Conservation (phyloP, 2,888 invertebrate genomes). For the Uloborus plumipes region DNA sequence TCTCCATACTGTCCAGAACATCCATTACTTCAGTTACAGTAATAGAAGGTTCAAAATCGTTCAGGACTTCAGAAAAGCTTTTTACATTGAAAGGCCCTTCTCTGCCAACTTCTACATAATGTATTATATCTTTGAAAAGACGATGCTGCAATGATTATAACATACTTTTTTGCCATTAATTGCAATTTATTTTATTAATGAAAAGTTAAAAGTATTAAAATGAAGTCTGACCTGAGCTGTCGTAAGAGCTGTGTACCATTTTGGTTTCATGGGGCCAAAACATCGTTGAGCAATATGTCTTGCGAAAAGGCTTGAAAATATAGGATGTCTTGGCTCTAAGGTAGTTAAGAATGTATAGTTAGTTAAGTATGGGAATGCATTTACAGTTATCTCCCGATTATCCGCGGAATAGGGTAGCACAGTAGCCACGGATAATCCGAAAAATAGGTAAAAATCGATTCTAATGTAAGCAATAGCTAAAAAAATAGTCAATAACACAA, state of each 20-base stretch:
- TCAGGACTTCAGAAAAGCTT: slow-evolving; percentile 26
- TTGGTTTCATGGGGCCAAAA: slow-evolving; percentile 49
- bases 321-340: slow-evolving; percentile 44
- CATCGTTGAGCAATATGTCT: slow-evolving; percentile 22
- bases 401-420: too few species aligned
- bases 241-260: slow-evolving; percentile 25
- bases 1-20: slow-evolving; percentile 22
- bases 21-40: slow-evolving; percentile 30
- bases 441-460: too few species aligned
- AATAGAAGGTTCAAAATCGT: slow-evolving; percentile 36
- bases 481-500: too few species aligned
- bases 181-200: neutral
- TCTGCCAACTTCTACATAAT: slow-evolving; percentile 31
- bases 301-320: slow-evolving; percentile 42
- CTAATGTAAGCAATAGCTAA: too few species aligned
- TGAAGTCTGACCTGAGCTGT: slow-evolving; percentile 22
- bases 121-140: slow-evolving; percentile 32
- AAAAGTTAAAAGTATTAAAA: neutral
- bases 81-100: slow-evolving; percentile 18
- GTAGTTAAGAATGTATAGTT: too few species aligned
- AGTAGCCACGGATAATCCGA: too few species aligned
- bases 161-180: neutral
- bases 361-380: too few species aligned
- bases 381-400: too few species aligned
- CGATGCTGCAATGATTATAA: slow-evolving; percentile 6